phyloP scores from a whole-genome alignment of 2,113 vertebrate genomes.

The Chaenocephalus aceratus region DNA sequence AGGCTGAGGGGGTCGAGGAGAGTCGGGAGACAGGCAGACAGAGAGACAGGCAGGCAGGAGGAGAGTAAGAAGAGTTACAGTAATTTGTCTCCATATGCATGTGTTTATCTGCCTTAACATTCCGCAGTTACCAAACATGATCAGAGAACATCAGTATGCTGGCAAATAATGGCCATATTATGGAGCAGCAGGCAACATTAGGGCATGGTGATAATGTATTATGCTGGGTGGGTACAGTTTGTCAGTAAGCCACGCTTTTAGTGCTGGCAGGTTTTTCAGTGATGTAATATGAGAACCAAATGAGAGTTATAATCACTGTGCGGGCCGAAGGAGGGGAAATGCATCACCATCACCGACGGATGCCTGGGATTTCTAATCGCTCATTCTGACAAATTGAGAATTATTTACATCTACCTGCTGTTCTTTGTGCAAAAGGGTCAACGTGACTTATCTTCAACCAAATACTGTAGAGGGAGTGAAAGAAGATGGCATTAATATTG shows the following conservation, averaged over 20 bases:
- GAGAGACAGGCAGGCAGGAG: conserved; percentile 13
- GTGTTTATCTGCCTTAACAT: conserved; percentile 51
- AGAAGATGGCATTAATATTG: neutral
- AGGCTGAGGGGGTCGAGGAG: conserved; percentile 21
- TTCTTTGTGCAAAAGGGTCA: conserved; percentile 22
- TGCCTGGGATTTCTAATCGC: conserved; percentile 49
- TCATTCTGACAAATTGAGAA: conserved; percentile 63
- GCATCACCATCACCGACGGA: conserved; percentile 65
- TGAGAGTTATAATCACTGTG: conserved; percentile 69
- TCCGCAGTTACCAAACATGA: conserved; percentile 56
- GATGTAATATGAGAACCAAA: conserved; percentile 70
- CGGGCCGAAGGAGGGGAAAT: conserved; percentile 44
- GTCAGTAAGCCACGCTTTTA: conserved; percentile 63
- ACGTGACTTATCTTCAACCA: conserved; percentile 23
- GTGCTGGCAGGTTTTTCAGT: conserved; percentile 49
- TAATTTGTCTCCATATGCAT: conserved; percentile 17
- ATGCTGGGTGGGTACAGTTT: conserved; percentile 54
- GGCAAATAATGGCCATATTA: conserved; percentile 59
- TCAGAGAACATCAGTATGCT: conserved; percentile 50
- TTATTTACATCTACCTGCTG: conserved; percentile 45
- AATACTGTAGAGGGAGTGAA: neutral
- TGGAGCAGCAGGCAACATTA: conserved; percentile 59
- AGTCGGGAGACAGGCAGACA: conserved; percentile 3
- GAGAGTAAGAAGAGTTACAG: conserved; percentile 4
- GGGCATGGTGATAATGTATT: conserved; percentile 45